Conservation (phyloP, 2,797 vertebrate species). For the Tadarida brasiliensis region DNA sequence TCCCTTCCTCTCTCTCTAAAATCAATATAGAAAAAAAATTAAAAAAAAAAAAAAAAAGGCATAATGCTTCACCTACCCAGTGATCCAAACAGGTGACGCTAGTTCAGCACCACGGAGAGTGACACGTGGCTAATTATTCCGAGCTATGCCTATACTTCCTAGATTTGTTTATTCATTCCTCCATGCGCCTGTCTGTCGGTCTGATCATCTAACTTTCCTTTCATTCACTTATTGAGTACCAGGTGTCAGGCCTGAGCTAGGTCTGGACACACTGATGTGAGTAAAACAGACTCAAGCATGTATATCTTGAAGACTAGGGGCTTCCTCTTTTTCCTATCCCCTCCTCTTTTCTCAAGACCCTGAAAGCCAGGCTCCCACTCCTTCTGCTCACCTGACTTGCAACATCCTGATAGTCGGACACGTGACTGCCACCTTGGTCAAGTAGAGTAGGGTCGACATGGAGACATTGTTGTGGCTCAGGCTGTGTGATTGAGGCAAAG, state of each 20-base stretch:
- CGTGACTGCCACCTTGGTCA: slow-evolving; percentile 86
- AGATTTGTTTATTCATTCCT: background rate
- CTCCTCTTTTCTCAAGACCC: background rate
- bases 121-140: accelerated
- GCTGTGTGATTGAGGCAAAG: slow-evolving; percentile 84
- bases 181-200: no score
- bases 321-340: background rate
- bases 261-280: background rate
- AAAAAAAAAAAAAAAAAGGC: no score
- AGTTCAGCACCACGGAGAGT: slow-evolving; percentile 75
- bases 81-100: accelerated
- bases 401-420: slow-evolving; percentile 87
- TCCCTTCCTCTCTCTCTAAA: no score
- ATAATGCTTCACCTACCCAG: accelerated
- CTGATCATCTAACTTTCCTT: background rate
- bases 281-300: background rate
- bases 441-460: slow-evolving; percentile 83
- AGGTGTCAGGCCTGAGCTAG: background rate
- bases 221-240: background rate
- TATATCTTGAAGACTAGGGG: background rate
- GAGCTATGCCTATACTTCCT: accelerated
- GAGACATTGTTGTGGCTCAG: slow-evolving; percentile 90
- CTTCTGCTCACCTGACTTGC: slow-evolving; percentile 88
- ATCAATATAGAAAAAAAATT: no score
- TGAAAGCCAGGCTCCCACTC: background rate